Evolutionary conservation across 35 echinoderm and acorn worm genomes (phyloP).

Genomic region (Amphiura filiformis): DNA sequence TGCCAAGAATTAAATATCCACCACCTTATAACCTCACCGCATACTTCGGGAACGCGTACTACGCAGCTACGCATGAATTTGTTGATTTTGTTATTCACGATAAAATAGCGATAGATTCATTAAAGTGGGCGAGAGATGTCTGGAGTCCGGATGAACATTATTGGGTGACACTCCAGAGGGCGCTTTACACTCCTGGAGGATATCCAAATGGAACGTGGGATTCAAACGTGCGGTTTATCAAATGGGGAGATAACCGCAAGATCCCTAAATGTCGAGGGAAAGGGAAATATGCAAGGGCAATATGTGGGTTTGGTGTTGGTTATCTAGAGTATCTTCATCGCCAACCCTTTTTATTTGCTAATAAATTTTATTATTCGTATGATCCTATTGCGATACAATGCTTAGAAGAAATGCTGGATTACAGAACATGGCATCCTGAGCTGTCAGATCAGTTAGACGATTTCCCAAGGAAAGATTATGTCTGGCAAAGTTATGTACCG

Average conservation of each 20-base stretch:
- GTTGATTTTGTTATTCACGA: constrained; percentile 42
- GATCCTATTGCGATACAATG: constrained; percentile 66
- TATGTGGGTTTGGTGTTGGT: constrained; percentile 52
- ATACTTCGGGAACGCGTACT: constrained; percentile 61
- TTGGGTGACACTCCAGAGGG: constrained; percentile 26
- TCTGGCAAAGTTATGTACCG: constrained; percentile 77
- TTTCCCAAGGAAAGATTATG: constrained; percentile 61
- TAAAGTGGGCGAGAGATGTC: constrained; percentile 51
- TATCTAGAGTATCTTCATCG: constrained; percentile 39
- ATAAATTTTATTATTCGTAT: constrained; percentile 58
- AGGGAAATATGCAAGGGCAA: constrained; percentile 29
- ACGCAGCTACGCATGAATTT: constrained; percentile 30
- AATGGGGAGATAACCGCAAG: constrained; percentile 14
- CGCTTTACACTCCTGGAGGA: constrained; percentile 40
- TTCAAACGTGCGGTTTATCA: constrained; percentile 35
- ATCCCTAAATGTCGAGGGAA: constrained; percentile 45
- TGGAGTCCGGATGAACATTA: constrained; percentile 62
- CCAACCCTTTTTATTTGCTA: constrained; percentile 56
- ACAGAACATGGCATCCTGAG: constrained; percentile 63
- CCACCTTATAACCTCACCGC: constrained; percentile 59
- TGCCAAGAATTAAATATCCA: constrained; percentile 41
- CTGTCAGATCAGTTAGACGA: constrained; percentile 25
- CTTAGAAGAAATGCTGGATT: constrained; percentile 48
- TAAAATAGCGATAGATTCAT: constrained; percentile 31
- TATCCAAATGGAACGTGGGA: constrained; percentile 38